These are phyloP conservation scores for Anthoscopus minutus DNA, from an alignment of 2,113 vertebrate genomes.

Conservation along the genomic window DNA sequence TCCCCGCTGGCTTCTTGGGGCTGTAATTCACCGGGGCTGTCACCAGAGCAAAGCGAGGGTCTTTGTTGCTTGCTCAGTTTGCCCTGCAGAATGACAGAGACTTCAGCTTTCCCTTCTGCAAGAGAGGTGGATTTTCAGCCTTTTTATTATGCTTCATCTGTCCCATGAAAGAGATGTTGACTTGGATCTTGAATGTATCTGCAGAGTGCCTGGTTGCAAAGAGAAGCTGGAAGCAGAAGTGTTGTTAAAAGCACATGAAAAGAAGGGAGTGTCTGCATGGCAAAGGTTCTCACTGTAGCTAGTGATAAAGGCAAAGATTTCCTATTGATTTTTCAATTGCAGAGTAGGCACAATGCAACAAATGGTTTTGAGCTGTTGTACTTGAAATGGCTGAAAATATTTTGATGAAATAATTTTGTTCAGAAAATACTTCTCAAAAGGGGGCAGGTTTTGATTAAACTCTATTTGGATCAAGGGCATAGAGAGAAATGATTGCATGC, in stretches of 20 bases:
- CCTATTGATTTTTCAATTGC: neutral
- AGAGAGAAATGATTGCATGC: neutral
- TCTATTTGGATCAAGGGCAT: neutral
- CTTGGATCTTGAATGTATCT: neutral
- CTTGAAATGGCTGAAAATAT: conserved; percentile 2
- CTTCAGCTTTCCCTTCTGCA: neutral
- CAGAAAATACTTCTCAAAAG: neutral
- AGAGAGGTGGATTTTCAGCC: neutral
- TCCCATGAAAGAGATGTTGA: neutral
- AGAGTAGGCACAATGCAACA: neutral
- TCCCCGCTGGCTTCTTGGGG: neutral
- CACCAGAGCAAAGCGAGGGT: neutral
- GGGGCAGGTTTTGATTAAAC: neutral
- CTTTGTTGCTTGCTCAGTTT: neutral
- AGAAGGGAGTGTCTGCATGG: neutral
- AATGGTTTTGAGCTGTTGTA: neutral
- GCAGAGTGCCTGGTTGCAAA: neutral
- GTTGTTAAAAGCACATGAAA: neutral
- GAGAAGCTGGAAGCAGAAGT: neutral
- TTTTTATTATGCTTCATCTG: neutral
- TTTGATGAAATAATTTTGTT: conserved; percentile 11
- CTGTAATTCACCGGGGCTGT: neutral
- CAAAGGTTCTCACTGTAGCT: neutral
- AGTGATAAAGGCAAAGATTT: neutral
- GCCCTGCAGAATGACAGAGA: neutral